A percentile compares a stretch with the other conserved stretches of the same genome.
Evolutionary conservation across 2,888 invertebrate genomes (phyloP).

Genomic region (Hyposoter dolosus): DNA sequence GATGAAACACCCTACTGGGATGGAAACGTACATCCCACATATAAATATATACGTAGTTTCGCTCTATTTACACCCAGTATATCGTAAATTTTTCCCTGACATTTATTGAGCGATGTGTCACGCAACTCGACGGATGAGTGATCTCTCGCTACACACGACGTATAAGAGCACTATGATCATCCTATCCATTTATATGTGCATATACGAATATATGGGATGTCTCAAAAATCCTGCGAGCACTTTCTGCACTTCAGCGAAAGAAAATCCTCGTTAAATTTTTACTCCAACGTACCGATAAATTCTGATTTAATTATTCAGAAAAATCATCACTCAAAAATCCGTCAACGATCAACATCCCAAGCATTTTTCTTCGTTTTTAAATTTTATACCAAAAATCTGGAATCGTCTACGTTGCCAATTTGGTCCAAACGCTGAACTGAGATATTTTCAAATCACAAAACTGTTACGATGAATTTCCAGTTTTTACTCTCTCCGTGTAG

Average conservation of each 20-base stretch:
- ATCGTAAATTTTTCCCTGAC: conserved; percentile 52
- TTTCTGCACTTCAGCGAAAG: not conserved
- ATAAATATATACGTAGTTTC: conserved; percentile 7
- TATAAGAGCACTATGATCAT: conserved; percentile 4
- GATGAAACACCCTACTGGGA: conserved; percentile 51
- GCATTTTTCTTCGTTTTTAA: too few relatives aligned
- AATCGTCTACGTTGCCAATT: too few relatives aligned
- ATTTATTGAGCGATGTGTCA: conserved; percentile 64
- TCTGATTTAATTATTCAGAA: not conserved
- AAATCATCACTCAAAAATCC: too few relatives aligned
- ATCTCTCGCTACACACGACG: conserved; percentile 32
- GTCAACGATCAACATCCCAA: too few relatives aligned
- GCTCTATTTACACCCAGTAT: conserved; percentile 19
- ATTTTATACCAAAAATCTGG: too few relatives aligned
- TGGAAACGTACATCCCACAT: not conserved
- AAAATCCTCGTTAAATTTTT: not conserved
- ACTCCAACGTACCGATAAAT: not conserved
- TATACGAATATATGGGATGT: not conserved
- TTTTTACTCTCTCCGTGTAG: too few relatives aligned
- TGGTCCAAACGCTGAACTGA: too few relatives aligned
- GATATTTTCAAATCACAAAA: too few relatives aligned
- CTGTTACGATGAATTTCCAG: too few relatives aligned
- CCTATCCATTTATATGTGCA: conserved; percentile 11
- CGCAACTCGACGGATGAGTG: conserved; percentile 50
- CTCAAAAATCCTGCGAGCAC: not conserved